Evolutionary conservation across 1,140 invertebrate species (phyloP).

Genomic region (Drosophila malerkotliana): DNA sequence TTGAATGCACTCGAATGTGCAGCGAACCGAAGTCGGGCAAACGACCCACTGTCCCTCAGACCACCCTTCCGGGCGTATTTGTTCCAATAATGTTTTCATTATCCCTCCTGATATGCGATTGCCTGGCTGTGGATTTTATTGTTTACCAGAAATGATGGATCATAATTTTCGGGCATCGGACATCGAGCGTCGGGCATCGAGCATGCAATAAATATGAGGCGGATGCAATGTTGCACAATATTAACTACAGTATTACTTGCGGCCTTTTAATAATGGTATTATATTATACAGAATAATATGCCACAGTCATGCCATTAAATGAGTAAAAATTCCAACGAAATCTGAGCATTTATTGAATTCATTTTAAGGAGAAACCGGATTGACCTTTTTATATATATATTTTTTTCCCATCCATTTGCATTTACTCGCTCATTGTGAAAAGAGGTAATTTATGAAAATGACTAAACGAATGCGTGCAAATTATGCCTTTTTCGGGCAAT

Average conservation of each 20-base stretch:
- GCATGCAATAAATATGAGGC: neutral
- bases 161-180: neutral
- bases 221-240: neutral
- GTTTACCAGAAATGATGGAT: neutral
- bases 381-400: slow-evolving; percentile 12
- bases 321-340: slow-evolving; percentile 23
- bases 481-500: slow-evolving; percentile 59
- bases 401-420: neutral
- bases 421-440: slow-evolving; percentile 20
- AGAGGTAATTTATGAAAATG: slow-evolving; percentile 78
- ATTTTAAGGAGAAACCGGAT: slow-evolving; percentile 53
- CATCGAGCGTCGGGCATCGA: too few species aligned
- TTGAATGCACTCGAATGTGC: slow-evolving; percentile 67
- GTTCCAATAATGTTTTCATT: slow-evolving; percentile 51
- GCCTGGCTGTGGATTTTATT: slow-evolving; percentile 20
- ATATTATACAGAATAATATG: neutral
- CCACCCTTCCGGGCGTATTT: slow-evolving; percentile 17
- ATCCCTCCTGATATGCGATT: slow-evolving; percentile 38
- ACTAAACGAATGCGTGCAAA: slow-evolving; percentile 81
- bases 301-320: neutral
- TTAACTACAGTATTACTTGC: slow-evolving; percentile 5
- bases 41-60: slow-evolving; percentile 31
- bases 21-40: slow-evolving; percentile 58
- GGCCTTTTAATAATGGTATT: slow-evolving; percentile 5
- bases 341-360: slow-evolving; percentile 62